These are phyloP conservation scores for Catocala nupta DNA, from an alignment of 2,888 invertebrate species.

Conservation along the genomic window DNA sequence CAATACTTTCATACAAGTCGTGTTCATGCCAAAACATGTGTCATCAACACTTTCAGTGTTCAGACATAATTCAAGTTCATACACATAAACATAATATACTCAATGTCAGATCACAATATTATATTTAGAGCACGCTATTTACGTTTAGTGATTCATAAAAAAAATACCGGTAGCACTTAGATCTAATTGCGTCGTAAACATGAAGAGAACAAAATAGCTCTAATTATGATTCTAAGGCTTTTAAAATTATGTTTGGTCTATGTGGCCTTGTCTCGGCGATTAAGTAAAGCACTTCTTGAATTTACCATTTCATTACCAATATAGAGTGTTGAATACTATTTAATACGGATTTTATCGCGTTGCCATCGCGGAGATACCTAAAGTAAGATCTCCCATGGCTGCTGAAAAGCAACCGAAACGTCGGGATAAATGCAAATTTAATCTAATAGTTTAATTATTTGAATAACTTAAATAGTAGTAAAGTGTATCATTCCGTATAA, in stretches of 20 bases:
- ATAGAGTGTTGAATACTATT: conserved; percentile 17
- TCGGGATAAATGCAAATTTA: too few relatives aligned
- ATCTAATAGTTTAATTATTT: too few relatives aligned
- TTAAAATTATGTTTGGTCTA: conserved; percentile 37
- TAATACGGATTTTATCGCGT: too few relatives aligned
- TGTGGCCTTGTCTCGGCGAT: not conserved
- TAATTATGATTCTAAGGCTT: conserved; percentile 30
- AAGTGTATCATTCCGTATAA: too few relatives aligned
- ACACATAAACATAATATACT: conserved; percentile 18
- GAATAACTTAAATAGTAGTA: too few relatives aligned
- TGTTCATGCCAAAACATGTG: conserved; percentile 41
- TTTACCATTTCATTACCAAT: conserved; percentile 35
- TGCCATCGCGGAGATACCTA: too few relatives aligned
- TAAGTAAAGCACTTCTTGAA: conserved; percentile 13
- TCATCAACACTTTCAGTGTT: conserved; percentile 33
- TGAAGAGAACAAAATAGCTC: conserved; percentile 13
- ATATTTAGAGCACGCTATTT: conserved; percentile 61
- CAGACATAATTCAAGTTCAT: conserved; percentile 27
- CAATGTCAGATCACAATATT: conserved; percentile 51
- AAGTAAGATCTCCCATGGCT: too few relatives aligned
- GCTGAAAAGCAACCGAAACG: too few relatives aligned
- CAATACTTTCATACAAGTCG: conserved; percentile 18
- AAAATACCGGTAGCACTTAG: conserved; percentile 46
- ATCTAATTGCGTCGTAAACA: conserved; percentile 55
- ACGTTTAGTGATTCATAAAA: conserved; percentile 61